Evolutionary conservation across 2,888 invertebrate genomes (phyloP), one percentile per base, ranked within the genome.

Genomic region (Pachydiplax longipennis): DNA sequence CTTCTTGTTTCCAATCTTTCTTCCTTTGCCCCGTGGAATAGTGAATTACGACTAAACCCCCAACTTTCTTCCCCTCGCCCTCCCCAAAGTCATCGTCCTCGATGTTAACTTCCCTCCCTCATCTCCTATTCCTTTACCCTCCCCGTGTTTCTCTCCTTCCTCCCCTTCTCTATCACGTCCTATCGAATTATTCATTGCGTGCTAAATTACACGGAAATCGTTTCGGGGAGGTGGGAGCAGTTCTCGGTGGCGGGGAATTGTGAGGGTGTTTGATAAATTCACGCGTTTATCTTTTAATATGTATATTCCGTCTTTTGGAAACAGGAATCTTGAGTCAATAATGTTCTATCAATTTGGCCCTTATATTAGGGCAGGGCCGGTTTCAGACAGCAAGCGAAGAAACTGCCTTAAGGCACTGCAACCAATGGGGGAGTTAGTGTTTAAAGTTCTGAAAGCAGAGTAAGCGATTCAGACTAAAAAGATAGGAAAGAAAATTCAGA

Each of bases 111-210:
- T 81, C 22, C 81, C 22, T 81, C 40, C 37, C 37, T 81, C 22
- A 18, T 0, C 81, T 37, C 37, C 35, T 37, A 10, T 22, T 40
- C 40, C 37, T 37, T 37, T 5, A 10, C 40, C 22, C 18, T 18
- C 40, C 40, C 40, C 35, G 2, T 81, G 35, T 15, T 44, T 80
- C 35, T 80, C 65, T 65, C 22, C 65, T 25, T 31, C 22, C 58
- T 18, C 53, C 53, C 31, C 58, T 83, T 58, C 87, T 87, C 87
- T 87, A 35, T 37, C 61, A 35, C 53, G 37, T 61, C 61, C 61
- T 87, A 73, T 13, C 73, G 31, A 87, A 61, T 87, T 65, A 87
- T 87, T 87, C 87, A 87, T 87, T 65, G 40, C 61, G 37, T 61
- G 61, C 61, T 87, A 87, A 87, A 87, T 87, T 87, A 61, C 87